Evolutionary conservation across 2,888 invertebrate genomes (phyloP).

Genomic region (Apantesis nais): DNA sequence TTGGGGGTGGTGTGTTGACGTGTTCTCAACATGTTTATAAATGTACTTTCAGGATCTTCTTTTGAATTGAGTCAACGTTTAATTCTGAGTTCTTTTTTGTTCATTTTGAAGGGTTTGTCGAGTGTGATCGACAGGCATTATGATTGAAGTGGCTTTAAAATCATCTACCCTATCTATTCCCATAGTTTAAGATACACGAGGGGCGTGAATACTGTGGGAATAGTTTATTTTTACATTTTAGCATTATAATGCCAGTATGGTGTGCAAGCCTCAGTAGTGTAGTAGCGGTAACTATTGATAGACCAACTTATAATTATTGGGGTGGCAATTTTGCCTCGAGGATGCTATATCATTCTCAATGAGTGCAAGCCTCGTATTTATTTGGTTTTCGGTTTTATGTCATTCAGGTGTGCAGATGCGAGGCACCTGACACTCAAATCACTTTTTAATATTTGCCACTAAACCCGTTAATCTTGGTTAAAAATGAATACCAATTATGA

Average conservation of each 20-base stretch:
- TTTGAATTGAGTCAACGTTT: constrained; percentile 18
- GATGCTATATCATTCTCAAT: not conserved
- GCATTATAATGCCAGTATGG: not conserved
- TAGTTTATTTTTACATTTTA: not conserved
- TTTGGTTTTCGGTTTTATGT: not conserved
- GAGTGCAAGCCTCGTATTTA: not conserved
- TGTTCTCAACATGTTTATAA: constrained; percentile 40
- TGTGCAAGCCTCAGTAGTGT: too few relatives aligned
- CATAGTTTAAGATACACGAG: constrained; percentile 9
- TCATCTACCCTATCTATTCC: constrained; percentile 12
- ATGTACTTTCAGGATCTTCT: constrained; percentile 28
- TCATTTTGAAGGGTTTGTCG: constrained; percentile 12
- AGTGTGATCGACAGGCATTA: constrained; percentile 14
- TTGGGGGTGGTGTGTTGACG: constrained; percentile 48
- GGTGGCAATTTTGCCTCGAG: not conserved
- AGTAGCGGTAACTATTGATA: too few relatives aligned
- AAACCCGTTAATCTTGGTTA: not conserved
- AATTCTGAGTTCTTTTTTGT: constrained; percentile 21
- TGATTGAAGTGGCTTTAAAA: constrained; percentile 11
- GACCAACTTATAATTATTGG: too few relatives aligned
- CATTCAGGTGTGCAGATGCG: not conserved
- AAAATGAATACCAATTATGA: too few relatives aligned
- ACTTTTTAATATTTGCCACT: not conserved
- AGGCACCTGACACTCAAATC: not conserved
- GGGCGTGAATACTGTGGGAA: constrained; percentile 7